Evolutionary conservation across 2,113 vertebrate species (phyloP), one percentile per base, ranked within the genome.

Genomic region (Thamnophis sirtalis): DNA sequence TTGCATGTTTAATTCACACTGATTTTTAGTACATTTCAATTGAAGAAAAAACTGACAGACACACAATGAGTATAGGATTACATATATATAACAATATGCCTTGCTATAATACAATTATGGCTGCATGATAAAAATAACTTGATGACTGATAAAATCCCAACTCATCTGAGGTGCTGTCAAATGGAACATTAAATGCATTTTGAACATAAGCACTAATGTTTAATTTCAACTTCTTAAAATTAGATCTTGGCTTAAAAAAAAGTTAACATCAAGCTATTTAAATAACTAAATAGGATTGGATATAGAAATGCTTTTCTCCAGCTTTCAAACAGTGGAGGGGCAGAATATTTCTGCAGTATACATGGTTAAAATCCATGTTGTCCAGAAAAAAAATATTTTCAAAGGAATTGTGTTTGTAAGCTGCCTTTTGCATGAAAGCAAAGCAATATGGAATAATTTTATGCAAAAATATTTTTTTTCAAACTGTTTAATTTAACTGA

Each of bases 61-160:
- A 98, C 95, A 97, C 98, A 98, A 98, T 97, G 98, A 98, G 97
- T 98, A 99, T 97, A 98, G 96, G 98, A 96, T 97, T 98, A 98
- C 96, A 99, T 98, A 99, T 99, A 99, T 98, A 99, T 99, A 99
- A 99, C 98, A 99, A 97, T 98, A 98, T 98, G 97, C 97, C 97
- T 98, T 97, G 96, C 98, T 98, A 98, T 98, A 98, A 98, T 99
- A 99, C 98, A 99, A 97, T 98, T 98, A 97, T 98, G 97, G 97
- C 96, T 98, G 97, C 97, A 97, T 63, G 97, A 97, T 98, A 98
- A 98, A 98, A 98, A 98, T 97, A 97, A 97, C 96, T 98, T 97
- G 96, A 97, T 97, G 96, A 97, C 95, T 97, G 94, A 96, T 97
- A 97, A 97, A 98, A 97, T 98, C 98, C 97, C 96, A 98, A 97